Conservation (phyloP, 2,797 vertebrate species). For the Ambastaia sidthimunki region DNA sequence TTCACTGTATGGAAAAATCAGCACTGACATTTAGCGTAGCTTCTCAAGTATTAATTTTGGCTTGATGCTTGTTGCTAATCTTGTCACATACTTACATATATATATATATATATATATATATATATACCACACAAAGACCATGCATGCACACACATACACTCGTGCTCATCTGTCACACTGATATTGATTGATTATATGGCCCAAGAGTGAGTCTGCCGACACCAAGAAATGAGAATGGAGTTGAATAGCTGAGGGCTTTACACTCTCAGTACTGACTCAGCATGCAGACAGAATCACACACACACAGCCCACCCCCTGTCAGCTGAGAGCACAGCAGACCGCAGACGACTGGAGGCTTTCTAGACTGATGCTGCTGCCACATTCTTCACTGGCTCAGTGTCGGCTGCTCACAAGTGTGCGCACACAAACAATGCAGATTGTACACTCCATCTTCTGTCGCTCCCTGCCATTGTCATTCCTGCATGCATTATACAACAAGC, state of each 20-base stretch:
- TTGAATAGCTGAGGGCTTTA: constrained; percentile 58
- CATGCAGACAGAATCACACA: constrained; percentile 51
- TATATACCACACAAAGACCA: constrained; percentile 29
- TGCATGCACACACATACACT: constrained; percentile 30
- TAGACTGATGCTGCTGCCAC: constrained; percentile 45
- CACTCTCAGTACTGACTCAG: constrained; percentile 61
- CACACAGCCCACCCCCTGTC: constrained; percentile 9
- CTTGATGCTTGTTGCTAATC: neutral
- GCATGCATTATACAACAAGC: neutral
- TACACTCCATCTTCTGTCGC: neutral
- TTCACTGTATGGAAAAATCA: neutral
- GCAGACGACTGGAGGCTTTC: constrained; percentile 37
- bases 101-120: neutral
- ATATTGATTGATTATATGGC: constrained; percentile 59
- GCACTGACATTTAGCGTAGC: too few relatives aligned
- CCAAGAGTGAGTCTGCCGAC: constrained; percentile 54
- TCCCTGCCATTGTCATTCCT: neutral
- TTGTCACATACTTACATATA: constrained; percentile 18
- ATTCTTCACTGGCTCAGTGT: constrained; percentile 42
- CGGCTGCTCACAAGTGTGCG: neutral
- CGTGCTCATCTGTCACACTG: constrained; percentile 55
- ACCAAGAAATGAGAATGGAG: constrained; percentile 55
- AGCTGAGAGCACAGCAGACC: constrained; percentile 32
- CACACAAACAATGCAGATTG: neutral
- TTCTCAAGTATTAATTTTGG: too few relatives aligned